A percentile compares a stretch with the other conserved stretches of the same genome.
Evolutionary conservation across 2,113 vertebrate species (phyloP).

Genomic region (Sigmodon hispidus): DNA sequence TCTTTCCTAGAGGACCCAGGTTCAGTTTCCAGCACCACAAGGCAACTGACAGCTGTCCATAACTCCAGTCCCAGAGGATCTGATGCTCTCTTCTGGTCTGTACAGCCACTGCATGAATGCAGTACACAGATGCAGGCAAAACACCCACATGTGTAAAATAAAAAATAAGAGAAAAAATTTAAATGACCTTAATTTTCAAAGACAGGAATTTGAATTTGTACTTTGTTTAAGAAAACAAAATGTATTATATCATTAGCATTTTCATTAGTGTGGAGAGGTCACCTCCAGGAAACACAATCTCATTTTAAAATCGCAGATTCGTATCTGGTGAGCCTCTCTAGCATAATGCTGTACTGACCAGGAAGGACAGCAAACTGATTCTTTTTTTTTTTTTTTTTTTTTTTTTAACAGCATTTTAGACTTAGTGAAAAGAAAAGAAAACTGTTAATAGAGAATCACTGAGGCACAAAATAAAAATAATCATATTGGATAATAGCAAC

Average conservation of each 20-base stretch:
- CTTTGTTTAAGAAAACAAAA: conserved; percentile 9
- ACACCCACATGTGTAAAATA: neutral
- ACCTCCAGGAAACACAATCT: neutral
- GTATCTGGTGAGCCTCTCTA: neutral
- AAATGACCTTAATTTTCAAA: conserved; percentile 22
- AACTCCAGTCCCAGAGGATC: neutral
- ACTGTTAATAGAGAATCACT: conserved; percentile 34
- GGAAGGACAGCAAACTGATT: neutral
- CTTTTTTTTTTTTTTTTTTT: neutral
- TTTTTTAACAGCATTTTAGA: conserved; percentile 10
- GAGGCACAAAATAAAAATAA: neutral
- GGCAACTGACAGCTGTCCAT: neutral
- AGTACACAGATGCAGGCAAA: neutral
- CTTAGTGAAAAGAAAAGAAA: conserved; percentile 29
- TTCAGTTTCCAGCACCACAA: neutral
- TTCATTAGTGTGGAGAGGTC: neutral
- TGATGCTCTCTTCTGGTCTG: neutral
- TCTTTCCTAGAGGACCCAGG: neutral
- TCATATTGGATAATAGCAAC: neutral
- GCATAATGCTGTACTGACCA: neutral
- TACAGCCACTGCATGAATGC: neutral
- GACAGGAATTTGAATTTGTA: conserved; percentile 22
- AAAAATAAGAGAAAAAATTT: neutral
- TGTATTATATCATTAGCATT: neutral
- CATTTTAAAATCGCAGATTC: neutral